Conservation (phyloP, 2,797 vertebrate species). For the Lagorchestes hirsutus region DNA sequence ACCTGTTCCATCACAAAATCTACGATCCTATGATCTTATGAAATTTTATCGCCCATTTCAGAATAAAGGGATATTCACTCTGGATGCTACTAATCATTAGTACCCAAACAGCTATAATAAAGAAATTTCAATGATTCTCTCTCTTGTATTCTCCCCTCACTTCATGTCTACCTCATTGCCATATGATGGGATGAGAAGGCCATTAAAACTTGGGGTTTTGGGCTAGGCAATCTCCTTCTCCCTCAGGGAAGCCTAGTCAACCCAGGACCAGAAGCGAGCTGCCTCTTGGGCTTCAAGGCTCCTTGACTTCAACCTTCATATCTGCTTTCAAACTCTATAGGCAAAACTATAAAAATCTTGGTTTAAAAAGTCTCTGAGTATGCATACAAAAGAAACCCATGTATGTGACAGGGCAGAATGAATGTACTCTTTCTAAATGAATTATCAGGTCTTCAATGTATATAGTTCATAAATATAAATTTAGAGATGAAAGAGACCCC, state of each 20-base stretch:
- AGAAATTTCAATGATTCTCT: background rate
- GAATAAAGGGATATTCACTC: background rate
- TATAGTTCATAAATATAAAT: background rate
- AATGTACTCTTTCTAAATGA: background rate
- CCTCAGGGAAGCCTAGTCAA: background rate
- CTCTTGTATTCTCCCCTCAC: background rate
- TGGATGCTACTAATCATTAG: background rate
- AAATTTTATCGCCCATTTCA: background rate
- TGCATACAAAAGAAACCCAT: conserved; percentile 18
- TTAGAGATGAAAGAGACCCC: background rate
- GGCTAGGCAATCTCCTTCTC: background rate
- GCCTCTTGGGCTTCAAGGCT: background rate
- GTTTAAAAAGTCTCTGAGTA: background rate
- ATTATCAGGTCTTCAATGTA: background rate
- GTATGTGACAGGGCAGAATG: background rate
- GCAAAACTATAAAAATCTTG: background rate
- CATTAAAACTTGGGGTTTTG: background rate
- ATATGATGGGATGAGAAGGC: background rate
- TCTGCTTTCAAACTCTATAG: background rate
- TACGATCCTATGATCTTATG: background rate
- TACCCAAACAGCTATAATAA: background rate
- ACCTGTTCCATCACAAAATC: background rate
- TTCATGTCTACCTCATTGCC: background rate
- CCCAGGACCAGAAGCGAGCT: background rate
- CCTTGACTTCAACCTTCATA: background rate